Percentiles rank a stretch among this genome's conserved stretches.
Evolutionary conservation across 2,888 invertebrate genomes (phyloP).

Genomic region (Drosophila differens): DNA sequence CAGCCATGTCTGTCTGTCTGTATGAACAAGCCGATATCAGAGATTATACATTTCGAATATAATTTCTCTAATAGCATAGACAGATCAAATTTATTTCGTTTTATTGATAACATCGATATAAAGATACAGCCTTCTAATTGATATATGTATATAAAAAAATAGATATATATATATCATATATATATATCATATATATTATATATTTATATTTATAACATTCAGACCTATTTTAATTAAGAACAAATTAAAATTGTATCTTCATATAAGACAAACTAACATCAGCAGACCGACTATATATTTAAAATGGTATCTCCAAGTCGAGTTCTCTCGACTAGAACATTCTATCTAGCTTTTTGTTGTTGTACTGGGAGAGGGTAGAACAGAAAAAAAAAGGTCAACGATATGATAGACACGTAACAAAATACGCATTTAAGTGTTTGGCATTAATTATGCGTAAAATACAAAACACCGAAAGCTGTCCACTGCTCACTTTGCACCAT

Average conservation of each 20-base stretch:
- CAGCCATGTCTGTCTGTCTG: not conserved
- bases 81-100: not conserved
- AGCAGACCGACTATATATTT: not conserved
- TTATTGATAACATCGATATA: not conserved
- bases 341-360: not conserved
- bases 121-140: no score
- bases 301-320: not conserved
- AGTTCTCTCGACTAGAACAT: not conserved
- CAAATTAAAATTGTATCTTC: not conserved
- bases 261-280: not conserved
- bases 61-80: not conserved
- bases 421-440: slow-evolving; percentile 52
- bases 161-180: no score
- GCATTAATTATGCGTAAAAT: slow-evolving; percentile 67
- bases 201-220: not conserved
- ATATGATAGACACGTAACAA: slow-evolving; percentile 5
- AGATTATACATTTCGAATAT: not conserved
- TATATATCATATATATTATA: not conserved
- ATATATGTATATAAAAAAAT: not conserved
- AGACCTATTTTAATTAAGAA: not conserved
- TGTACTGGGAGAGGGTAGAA: not conserved
- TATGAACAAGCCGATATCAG: not conserved
- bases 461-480: slow-evolving; percentile 27
- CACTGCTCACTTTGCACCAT: not conserved
- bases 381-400: slow-evolving; percentile 11